Evolutionary conservation across 2,113 vertebrate genomes (phyloP).

Genomic region (Psittacus erithacus): DNA sequence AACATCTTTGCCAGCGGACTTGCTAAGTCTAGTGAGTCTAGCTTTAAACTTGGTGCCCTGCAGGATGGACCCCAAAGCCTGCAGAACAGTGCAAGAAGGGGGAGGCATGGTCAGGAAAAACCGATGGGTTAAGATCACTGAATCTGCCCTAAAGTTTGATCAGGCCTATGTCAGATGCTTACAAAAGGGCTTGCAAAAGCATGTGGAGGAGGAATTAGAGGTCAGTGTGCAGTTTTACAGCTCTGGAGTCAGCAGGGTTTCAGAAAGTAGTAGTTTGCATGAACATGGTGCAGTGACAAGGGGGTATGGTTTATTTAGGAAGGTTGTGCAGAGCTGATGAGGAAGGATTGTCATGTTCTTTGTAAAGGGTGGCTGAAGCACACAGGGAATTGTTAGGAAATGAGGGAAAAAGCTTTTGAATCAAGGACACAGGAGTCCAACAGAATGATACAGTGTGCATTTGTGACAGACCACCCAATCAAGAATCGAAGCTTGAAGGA

Average conservation of each 20-base stretch:
- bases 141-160: neutral
- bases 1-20: neutral
- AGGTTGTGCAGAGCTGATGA: neutral
- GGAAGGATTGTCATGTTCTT: neutral
- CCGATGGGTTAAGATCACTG: neutral
- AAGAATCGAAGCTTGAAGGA: neutral
- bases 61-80: neutral
- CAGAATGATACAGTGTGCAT: neutral
- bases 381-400: neutral
- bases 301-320: neutral
- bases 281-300: neutral
- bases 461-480: neutral
- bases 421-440: neutral
- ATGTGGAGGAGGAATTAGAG: neutral
- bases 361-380: neutral
- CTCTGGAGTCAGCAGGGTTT: neutral
- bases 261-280: neutral
- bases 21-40: neutral
- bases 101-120: neutral
- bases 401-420: neutral
- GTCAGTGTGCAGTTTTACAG: neutral
- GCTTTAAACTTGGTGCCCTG: neutral
- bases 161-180: fast-evolving
- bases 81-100: neutral
- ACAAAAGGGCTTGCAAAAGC: neutral